Conservation (phyloP, 2,888 invertebrate species). For the Spisula solida region DNA sequence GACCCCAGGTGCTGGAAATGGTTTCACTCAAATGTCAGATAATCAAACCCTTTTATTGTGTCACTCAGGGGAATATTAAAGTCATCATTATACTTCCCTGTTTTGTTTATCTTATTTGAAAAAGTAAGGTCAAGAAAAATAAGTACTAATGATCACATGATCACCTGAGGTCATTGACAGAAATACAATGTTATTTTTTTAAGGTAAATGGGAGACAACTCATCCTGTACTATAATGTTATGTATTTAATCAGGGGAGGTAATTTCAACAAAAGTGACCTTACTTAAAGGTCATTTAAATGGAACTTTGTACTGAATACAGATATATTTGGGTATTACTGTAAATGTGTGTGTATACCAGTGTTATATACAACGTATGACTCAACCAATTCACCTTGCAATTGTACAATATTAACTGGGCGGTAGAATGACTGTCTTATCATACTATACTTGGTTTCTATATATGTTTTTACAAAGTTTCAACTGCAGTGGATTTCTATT, state of each 20-base stretch:
- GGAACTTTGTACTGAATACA: too few relatives aligned
- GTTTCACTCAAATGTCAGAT: too few relatives aligned
- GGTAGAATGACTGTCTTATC: background rate
- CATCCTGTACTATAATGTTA: background rate
- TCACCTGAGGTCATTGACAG: background rate
- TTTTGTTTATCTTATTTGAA: background rate
- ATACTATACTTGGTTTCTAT: background rate
- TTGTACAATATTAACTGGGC: background rate
- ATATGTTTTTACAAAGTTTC: slow-evolving; percentile 13
- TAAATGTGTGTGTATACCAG: background rate
- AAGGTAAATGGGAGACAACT: background rate
- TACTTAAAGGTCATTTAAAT: too few relatives aligned
- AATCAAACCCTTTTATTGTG: too few relatives aligned
- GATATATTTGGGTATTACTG: too few relatives aligned
- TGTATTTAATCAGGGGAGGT: background rate
- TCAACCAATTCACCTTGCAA: background rate
- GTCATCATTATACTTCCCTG: background rate
- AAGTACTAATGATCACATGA: too few relatives aligned
- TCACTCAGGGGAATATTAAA: too few relatives aligned
- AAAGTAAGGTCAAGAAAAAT: too few relatives aligned
- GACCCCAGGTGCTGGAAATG: too few relatives aligned
- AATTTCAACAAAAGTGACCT: background rate
- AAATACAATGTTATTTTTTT: background rate
- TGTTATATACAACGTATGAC: background rate
- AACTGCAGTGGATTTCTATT: slow-evolving; percentile 17